A percentile compares a stretch with the other conserved stretches of the same genome.
Conservation (phyloP, 2,797 vertebrate genomes). For the Gallirallus australis region DNA sequence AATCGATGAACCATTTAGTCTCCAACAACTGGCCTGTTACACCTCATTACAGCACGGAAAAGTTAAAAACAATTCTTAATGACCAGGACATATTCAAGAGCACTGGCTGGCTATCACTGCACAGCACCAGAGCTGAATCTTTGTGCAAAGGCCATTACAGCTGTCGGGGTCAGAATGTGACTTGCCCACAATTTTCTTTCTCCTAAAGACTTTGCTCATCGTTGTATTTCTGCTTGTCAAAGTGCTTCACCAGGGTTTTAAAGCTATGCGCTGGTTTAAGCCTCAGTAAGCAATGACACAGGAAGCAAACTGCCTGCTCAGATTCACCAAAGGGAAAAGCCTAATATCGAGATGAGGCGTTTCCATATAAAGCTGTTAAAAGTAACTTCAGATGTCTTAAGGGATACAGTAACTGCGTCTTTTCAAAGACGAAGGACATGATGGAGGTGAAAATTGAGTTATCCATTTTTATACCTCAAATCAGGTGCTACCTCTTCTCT, state of each 20-base stretch:
- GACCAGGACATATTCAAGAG: conserved; percentile 31
- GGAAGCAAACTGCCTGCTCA: not conserved
- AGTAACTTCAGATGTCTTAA: not conserved
- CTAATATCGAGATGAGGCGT: not conserved
- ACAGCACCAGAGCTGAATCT: not conserved
- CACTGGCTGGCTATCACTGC: conserved; percentile 14
- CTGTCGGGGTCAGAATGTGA: not conserved
- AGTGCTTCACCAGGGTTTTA: not conserved
- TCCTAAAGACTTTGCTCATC: not conserved
- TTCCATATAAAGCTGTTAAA: not conserved
- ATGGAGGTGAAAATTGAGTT: not conserved
- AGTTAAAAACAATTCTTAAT: conserved; percentile 53
- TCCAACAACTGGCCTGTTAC: conserved; percentile 11
- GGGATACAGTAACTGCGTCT: not conserved
- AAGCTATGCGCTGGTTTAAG: not conserved
- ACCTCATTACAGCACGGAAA: conserved; percentile 14
- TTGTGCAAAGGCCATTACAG: not conserved
- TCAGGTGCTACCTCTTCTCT: not conserved
- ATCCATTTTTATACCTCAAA: not conserved
- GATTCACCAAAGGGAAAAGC: not conserved
- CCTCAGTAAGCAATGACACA: not conserved
- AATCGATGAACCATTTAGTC: conserved; percentile 52
- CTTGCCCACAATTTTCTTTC: not conserved
- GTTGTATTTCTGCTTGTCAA: not conserved
- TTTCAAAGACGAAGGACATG: not conserved